Evolutionary conservation across 2,888 invertebrate species (phyloP), one percentile per base, ranked within the genome.

Genomic region (Trichogramma evanescens): DNA sequence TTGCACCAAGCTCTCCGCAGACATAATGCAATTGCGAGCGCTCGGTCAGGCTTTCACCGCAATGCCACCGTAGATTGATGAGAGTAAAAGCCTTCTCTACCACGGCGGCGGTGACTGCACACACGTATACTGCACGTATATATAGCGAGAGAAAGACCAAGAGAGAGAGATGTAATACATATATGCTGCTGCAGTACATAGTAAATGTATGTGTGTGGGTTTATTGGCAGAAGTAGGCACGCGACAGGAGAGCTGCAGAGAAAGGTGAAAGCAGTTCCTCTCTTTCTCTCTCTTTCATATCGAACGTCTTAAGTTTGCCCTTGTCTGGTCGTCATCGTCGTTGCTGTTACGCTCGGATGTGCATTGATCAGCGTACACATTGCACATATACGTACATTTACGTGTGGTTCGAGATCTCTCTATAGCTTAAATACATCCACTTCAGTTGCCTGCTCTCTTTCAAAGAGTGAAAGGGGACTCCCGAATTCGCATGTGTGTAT

Each of bases 251-350:
- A 26, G 26, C 26, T 26, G 58, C 56, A 71, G 75, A 77, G 77
- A 77, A 76, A 77, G 76, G 77, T 76, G 76, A 76, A 76, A 77
- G 76, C 73, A 77, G 74, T 76, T 74, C 74, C 74, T 71, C 74
- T 26, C 41, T 26, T 26, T 26, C 26, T 26, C 26, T 26, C 26
- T 26, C 26, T 26, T 26, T 26, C 26, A 26, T 26, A 26, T 26
- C 26, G 26, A 26, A 26, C 26, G 26, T 26, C 26, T 26, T 26
- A 26, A 9, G 45, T n/a, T 48, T 42, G 10, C 6, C 44, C 10
- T 61, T 56, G 60, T 56, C 52, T 61, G 56, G 44, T 57, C 61
- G 58, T 55, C 13, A 13, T 13, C 64, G 56, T 64, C 63, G 56
- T 62, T 56, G 48, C 54, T 63, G 44, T 63, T 41, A 44, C 49